phyloP scores from a whole-genome alignment of 2,797 vertebrate species.

The Gallinago stenura region DNA sequence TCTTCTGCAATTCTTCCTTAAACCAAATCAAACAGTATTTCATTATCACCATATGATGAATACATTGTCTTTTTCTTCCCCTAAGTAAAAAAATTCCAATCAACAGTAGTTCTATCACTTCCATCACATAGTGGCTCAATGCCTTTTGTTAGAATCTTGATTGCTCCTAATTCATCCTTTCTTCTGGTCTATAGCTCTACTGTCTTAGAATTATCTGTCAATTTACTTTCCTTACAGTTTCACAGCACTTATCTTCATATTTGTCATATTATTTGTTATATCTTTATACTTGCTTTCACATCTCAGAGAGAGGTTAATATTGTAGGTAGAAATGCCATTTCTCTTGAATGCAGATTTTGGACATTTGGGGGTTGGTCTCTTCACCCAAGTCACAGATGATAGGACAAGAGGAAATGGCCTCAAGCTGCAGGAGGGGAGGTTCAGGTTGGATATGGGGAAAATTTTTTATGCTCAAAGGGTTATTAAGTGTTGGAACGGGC shows the following conservation, averaged over 20 bases:
- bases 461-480: too few relatives aligned
- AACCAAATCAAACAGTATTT: not conserved
- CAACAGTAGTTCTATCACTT: not conserved
- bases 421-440: too few relatives aligned
- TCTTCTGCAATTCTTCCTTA: not conserved
- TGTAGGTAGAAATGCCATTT: not conserved
- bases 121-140: not conserved
- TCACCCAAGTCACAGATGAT: too few relatives aligned
- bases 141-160: not conserved
- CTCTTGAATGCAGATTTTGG: not conserved
- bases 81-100: not conserved
- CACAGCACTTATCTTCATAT: not conserved
- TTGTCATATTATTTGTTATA: not conserved
- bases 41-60: not conserved
- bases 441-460: too few relatives aligned
- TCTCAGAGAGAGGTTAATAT: not conserved
- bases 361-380: too few relatives aligned
- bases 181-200: not conserved
- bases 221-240: not conserved
- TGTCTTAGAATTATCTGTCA: not conserved
- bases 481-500: too few relatives aligned
- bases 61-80: not conserved
- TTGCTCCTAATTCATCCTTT: not conserved
- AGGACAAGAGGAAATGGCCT: too few relatives aligned
- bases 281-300: not conserved